Conservation (phyloP, 2,113 vertebrate species). For the Puma concolor region DNA sequence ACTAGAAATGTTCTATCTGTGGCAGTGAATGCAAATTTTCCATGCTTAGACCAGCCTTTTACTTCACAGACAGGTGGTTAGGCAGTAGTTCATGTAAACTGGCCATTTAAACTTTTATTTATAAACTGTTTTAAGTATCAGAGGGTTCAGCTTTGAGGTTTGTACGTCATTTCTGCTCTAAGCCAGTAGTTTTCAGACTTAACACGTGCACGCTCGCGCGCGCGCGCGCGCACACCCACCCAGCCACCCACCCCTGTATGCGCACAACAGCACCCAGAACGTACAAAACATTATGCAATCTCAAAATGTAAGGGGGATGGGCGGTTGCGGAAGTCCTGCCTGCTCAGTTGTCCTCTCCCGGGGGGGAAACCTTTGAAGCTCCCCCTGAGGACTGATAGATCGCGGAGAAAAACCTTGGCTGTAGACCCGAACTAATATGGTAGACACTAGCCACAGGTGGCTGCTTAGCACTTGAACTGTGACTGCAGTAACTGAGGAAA, state of each 20-base stretch:
- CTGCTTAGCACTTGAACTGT: not conserved
- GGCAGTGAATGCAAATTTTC: conserved; percentile 49
- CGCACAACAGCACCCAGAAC: not conserved
- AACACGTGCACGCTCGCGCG: not conserved
- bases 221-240: too few relatives aligned
- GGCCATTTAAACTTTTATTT: conserved; percentile 11
- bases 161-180: not conserved
- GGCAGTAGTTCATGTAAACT: conserved; percentile 5
- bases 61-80: not conserved
- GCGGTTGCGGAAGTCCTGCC: not conserved
- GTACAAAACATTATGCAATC: not conserved
- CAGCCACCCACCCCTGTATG: too few relatives aligned
- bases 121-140: not conserved
- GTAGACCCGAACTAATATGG: not conserved
- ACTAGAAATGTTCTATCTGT: not conserved
- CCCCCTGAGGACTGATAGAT: not conserved
- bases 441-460: not conserved
- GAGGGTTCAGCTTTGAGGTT: not conserved
- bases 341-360: not conserved
- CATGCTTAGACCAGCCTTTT: conserved; percentile 5
- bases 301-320: not conserved
- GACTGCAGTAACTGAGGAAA: not conserved
- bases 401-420: not conserved
- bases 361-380: not conserved
- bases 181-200: conserved; percentile 3